Base-by-base conservation (phyloP, 2,113 vertebrate species). In the Anhinga anhinga region DNA sequence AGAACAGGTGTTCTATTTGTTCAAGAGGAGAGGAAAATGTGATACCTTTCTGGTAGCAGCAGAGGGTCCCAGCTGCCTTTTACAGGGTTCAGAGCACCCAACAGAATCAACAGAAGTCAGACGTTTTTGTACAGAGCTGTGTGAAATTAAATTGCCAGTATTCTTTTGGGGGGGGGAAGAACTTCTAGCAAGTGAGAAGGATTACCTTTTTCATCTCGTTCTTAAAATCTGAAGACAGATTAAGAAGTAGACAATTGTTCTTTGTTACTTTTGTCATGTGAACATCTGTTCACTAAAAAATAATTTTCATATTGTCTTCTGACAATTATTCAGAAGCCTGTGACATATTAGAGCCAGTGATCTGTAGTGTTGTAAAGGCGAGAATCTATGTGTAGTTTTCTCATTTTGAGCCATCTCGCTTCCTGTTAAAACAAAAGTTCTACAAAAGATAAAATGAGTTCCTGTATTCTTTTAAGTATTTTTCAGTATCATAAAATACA, bases 21-120 rank as follows among this genome's bases (percentile, higher is more conserved):
- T 97, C 80, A 93, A 92, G 94, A 97, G 91, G 67, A 96, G 91
- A 98, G 56, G 44, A 98, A 98, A 98, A 98, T 87, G 95, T 97
- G 96, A 96, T 97, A 94, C 97, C 95, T 98, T 96, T 92, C 93
- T 92, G 93, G 93, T 93, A 94, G 97, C 97, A 97, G 88, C 97
- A 97, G 97, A 97, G 93, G 94, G 93, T 97, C 97, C 91, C 82
- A 71, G 70, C 77, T 5, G 52, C 94, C 92, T 96, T 97, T 95
- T 95, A 71, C 77, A 85, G 95, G 78, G 78, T 95, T 97, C 89
- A 90, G 47, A 84, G 81, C 45, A 88, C 71, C 62, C 9, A 22
- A 50, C n/a, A 50, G 49, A 85, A 70, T 74, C 82, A 86, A 45
- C 58, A 76, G 40, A 74, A 92, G 15, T 86, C 34, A 62, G 63